phyloP scores from a whole-genome alignment of 1,140 invertebrate species.

The Cheumatopsyche charites region DNA sequence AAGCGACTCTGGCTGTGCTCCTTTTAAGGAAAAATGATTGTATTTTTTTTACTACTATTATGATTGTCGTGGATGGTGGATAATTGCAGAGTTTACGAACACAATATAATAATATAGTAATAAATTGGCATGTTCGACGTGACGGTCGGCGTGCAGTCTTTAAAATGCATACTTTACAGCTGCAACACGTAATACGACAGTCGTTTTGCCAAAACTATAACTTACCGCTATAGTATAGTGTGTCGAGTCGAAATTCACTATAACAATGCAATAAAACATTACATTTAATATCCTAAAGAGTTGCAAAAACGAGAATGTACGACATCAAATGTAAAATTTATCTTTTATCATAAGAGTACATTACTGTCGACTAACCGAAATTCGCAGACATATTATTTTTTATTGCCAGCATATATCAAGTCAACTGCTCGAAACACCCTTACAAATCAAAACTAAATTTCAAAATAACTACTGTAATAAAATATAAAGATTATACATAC shows the following conservation, averaged over 20 bases:
- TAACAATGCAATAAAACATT: slow-evolving; percentile 49
- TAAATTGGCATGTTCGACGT: neutral
- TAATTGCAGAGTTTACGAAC: neutral
- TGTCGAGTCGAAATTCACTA: slow-evolving; percentile 5
- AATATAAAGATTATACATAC: slow-evolving; percentile 55
- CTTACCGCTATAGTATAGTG: neutral
- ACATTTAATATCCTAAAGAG: slow-evolving; percentile 48
- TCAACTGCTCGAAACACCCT: too few species aligned
- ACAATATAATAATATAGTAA: neutral
- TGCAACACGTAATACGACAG: neutral
- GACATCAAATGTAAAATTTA: too few species aligned
- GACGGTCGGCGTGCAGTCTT: neutral
- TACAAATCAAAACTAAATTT: too few species aligned
- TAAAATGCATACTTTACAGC: slow-evolving; percentile 8
- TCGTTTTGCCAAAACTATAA: neutral
- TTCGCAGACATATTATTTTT: too few species aligned
- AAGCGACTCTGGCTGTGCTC: neutral
- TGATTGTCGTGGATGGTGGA: neutral
- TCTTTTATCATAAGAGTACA: too few species aligned
- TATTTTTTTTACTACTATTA: neutral
- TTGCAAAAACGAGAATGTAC: too few species aligned
- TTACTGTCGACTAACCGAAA: too few species aligned
- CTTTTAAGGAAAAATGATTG: slow-evolving; percentile 3
- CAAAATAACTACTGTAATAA: slow-evolving; percentile 33
- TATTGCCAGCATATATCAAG: too few species aligned